Evolutionary conservation across 2,797 vertebrate species (phyloP).

Genomic region (Sarcoramphus papa): DNA sequence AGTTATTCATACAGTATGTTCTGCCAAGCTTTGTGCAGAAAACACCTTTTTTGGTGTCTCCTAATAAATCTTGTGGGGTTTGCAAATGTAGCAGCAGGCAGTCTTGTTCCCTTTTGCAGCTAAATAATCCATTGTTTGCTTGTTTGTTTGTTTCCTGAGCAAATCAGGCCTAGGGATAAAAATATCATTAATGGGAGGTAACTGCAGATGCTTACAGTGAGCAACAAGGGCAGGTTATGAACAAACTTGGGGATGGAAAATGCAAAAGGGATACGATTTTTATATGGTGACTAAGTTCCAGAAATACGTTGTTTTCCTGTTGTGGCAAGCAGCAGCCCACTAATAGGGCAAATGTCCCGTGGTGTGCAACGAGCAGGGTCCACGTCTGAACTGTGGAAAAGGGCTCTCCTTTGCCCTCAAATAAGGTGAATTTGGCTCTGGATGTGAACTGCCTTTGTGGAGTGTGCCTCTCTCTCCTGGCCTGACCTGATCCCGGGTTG

Average conservation of each 20-base stretch:
- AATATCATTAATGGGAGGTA: not conserved
- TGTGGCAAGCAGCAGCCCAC: not conserved
- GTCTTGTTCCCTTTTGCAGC: not conserved
- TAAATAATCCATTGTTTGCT: not conserved
- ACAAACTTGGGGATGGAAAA: not conserved
- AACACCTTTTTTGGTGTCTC: not conserved
- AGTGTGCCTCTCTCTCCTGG: not conserved
- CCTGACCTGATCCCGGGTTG: not conserved
- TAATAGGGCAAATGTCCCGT: not conserved
- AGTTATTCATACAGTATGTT: slow-evolving; percentile 50
- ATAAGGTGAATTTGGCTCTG: not conserved
- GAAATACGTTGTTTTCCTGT: not conserved
- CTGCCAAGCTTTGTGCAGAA: slow-evolving; percentile 43
- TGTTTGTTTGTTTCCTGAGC: not conserved
- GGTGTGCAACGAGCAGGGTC: not conserved
- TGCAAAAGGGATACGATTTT: not conserved
- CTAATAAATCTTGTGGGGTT: not conserved
- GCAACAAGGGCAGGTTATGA: not conserved
- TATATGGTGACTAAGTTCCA: not conserved
- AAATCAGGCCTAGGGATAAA: not conserved
- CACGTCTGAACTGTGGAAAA: not conserved
- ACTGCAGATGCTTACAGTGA: not conserved
- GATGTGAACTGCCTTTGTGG: not conserved
- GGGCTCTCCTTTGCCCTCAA: not conserved
- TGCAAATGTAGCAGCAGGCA: not conserved